phyloP scores from a whole-genome alignment of 2,888 invertebrate genomes.

The Trichogramma dendrolimi region DNA sequence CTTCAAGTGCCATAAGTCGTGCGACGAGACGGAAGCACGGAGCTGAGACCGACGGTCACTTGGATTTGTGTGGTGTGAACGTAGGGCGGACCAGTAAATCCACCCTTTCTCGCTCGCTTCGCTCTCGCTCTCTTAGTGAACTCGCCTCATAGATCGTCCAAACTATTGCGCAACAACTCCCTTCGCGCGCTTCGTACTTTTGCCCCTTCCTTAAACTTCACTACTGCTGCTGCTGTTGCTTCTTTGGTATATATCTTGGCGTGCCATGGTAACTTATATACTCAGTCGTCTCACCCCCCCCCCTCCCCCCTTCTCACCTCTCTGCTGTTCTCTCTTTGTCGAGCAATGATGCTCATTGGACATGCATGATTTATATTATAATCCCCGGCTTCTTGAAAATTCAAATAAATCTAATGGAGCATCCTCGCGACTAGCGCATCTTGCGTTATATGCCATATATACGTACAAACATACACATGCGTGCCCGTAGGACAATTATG shows the following conservation, averaged over 20 bases:
- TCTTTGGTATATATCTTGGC: no score
- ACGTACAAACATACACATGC: no score
- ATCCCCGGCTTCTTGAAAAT: background rate
- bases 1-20: constrained; percentile 45
- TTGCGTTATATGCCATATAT: no score
- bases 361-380: constrained; percentile 15
- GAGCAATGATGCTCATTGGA: constrained; percentile 22
- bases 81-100: constrained; percentile 50
- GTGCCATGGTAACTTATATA: no score
- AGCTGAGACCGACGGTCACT: constrained; percentile 46
- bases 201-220: no score
- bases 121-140: constrained; percentile 46
- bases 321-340: constrained; percentile 15
- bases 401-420: no score
- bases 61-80: constrained; percentile 52
- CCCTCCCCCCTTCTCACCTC: background rate
- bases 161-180: constrained; percentile 49
- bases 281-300: background rate
- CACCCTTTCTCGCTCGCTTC: constrained; percentile 48
- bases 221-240: no score
- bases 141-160: constrained; percentile 50
- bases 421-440: no score
- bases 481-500: no score
- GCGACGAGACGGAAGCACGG: constrained; percentile 38
- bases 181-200: constrained; percentile 16